A percentile compares a stretch with the other conserved stretches of the same genome.
These are phyloP conservation scores for Calypte anna DNA, from an alignment of 2,113 vertebrate species.

Conservation along the genomic window DNA sequence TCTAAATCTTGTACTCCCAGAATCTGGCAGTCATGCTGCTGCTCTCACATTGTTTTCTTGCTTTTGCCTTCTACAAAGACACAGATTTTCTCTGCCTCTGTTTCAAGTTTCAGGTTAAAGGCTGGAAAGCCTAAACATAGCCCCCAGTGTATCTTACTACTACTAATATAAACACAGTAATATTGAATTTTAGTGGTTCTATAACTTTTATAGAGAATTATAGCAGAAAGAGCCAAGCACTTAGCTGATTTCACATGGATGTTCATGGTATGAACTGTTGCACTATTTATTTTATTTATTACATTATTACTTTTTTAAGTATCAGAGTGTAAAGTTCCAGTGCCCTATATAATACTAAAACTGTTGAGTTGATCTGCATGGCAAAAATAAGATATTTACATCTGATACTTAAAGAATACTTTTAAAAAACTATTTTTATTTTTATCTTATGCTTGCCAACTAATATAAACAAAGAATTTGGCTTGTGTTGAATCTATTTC, in stretches of 20 bases:
- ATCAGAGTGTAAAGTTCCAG: neutral
- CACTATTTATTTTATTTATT: too few relatives aligned
- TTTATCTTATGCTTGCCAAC: neutral
- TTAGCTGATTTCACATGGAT: neutral
- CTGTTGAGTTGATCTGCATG: neutral
- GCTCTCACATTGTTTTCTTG: conserved; percentile 15
- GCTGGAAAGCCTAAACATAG: neutral
- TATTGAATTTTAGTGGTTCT: neutral
- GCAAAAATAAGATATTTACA: neutral
- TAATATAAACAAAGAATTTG: conserved; percentile 3
- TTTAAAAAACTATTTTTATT: neutral
- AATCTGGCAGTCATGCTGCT: neutral
- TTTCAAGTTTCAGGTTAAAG: neutral
- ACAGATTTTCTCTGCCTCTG: neutral
- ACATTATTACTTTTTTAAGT: neutral
- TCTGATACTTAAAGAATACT: neutral
- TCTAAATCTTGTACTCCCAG: neutral
- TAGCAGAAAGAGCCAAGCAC: neutral
- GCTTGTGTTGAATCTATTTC: neutral
- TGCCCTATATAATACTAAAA: neutral
- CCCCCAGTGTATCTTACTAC: neutral
- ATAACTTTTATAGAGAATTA: neutral
- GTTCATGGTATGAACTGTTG: neutral
- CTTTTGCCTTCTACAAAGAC: neutral
- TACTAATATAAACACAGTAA: neutral